Conservation (phyloP, 2,888 invertebrate genomes). For the Quadroppia sp. region DNA sequence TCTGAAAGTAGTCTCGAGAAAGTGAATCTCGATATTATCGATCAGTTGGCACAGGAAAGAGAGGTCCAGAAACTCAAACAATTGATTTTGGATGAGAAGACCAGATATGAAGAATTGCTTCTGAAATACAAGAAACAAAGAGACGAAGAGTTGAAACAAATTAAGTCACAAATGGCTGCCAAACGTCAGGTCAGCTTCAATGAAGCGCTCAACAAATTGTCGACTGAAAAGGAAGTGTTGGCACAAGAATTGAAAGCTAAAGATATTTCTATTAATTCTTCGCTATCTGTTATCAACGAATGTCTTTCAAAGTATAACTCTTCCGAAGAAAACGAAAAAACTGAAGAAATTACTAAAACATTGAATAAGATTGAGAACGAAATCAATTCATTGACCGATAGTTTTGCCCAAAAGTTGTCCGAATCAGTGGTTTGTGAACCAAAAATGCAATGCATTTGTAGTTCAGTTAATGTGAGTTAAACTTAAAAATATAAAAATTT, state of each 20-base stretch:
- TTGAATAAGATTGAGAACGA: background rate
- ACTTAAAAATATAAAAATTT: too few species aligned
- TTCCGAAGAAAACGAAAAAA: background rate
- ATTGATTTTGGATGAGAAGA: slow-evolving; percentile 24
- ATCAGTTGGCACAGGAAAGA: slow-evolving; percentile 39
- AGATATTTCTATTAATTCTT: slow-evolving; percentile 51
- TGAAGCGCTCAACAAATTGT: slow-evolving; percentile 63
- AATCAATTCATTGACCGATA: slow-evolving; percentile 8
- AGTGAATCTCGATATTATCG: slow-evolving; percentile 57
- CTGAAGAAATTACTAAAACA: background rate
- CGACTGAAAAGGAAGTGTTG: slow-evolving; percentile 68
- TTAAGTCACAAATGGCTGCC: slow-evolving; percentile 47
- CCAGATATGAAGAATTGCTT: slow-evolving; percentile 20
- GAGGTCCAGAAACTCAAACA: slow-evolving; percentile 32
- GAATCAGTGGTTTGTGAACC: slow-evolving; percentile 26
- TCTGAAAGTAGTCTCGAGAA: slow-evolving; percentile 73
- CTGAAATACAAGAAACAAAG: background rate
- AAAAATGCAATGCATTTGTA: background rate
- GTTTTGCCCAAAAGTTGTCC: background rate
- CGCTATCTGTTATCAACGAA: slow-evolving; percentile 1
- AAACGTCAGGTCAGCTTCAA: slow-evolving; percentile 57
- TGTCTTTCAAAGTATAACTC: background rate
- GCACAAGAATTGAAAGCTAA: slow-evolving; percentile 62
- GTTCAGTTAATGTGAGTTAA: slow-evolving; percentile 22
- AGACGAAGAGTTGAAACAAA: slow-evolving; percentile 4